Evolutionary conservation across 2,888 invertebrate genomes (phyloP), one percentile per base, ranked within the genome.

Genomic region (Cecidostiba fungosa): DNA sequence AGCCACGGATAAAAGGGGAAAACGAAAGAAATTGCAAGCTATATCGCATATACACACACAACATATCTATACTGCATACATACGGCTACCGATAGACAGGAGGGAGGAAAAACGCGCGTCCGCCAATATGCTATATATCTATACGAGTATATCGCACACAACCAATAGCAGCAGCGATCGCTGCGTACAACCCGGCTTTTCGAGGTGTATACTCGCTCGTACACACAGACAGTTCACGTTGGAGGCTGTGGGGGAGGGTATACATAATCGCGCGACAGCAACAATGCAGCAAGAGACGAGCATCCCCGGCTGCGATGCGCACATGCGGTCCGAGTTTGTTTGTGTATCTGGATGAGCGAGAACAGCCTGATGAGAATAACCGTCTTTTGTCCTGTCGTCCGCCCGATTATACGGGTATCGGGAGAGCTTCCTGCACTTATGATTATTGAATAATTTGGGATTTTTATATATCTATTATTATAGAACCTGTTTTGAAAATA

Each of bases 301-400:
- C n/a, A 29, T 54, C 23, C 8, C 72, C 2, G 12, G 16, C 12
- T 43, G 47, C 86, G 85, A 77, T 84, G 84, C 82, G 82, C 82
- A 81, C 69, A 82, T 83, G 81, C 86, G 79, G 82, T 82, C 62
- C 66, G 14, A 47, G 47, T 70, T 77, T 73, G 79, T 54, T 47
- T 73, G 26, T 80, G 74, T 62, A 43, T 85, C 69, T 47, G 43
- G 43, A 43, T 62, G 54, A 12, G 59, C 74, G 76, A 29, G 26
- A 12, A 29, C 26, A 66, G 66, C 23, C 19, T 83, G 16, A 14
- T 12, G 66, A 66, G 66, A 66, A 26, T 12, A 10, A 5, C 59
- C 77, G 72, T 86, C 83, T 77, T 77, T 73, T 77, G 70, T 84
- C 70, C 70, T 6, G 62, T 66, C 29, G 77, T 77, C 77, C 78